Base-by-base conservation (phyloP, 2,888 invertebrate genomes). In the Glomeris marginata region DNA sequence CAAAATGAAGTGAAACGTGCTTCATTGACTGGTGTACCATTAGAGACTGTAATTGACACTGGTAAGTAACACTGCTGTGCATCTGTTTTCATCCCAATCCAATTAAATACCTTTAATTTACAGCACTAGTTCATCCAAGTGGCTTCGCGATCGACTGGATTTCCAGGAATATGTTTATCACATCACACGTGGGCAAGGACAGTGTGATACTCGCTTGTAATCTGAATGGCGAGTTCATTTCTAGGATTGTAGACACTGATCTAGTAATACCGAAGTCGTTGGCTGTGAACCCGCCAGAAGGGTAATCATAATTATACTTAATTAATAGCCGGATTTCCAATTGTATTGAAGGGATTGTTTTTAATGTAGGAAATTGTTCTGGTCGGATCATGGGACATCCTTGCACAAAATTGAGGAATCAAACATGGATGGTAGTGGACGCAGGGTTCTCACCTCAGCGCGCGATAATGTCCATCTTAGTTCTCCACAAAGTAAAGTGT, bases 91-190 rank as follows among this genome's bases (percentile, higher is more conserved):
- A n/a, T n/a, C n/a, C n/a, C n/a, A n/a, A n/a, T n/a, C n/a, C n/a
- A n/a, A n/a, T n/a, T n/a, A n/a, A n/a, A n/a, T 46, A 16, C 20
- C 22, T 37, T 53, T 44, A 48, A 44, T 45, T 45, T 47, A 55
- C 54, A 69, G 69, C 74, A 41, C 67, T 76, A 52, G 71, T 72
- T 56, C 68, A 71, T 57, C 77, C 80, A 33, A 72, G 74, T 47
- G 86, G 82, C 2, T 75, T 90, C 63, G 84, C 84, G 36, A 73
- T 88, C 51, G 87, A 90, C 71, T 84, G 84, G 83, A 74, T 83
- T 52, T 81, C 84, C 15, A 72, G 77, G 42, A 74, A 82, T 61
- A 72, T 85, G 67, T 84, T 81, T 68, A 77, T 85, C 63, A 77
- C 79, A 0, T 75, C 77, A 1, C 69, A 67, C 51, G 73, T 76